phyloP scores from a whole-genome alignment of 1,140 invertebrate genomes.

The Leptinotarsa defecta region DNA sequence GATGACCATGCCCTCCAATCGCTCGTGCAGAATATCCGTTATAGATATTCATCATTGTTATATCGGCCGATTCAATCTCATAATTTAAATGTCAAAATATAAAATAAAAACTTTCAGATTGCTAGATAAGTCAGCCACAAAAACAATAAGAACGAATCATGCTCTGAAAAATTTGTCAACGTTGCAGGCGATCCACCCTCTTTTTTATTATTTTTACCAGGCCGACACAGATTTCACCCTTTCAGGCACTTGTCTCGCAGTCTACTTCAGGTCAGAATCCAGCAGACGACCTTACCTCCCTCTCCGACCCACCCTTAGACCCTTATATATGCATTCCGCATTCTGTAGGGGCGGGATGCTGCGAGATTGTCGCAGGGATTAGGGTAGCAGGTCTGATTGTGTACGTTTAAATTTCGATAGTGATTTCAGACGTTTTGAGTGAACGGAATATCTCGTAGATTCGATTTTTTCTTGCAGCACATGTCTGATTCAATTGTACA shows the following conservation, averaged over 20 bases:
- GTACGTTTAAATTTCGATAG: neutral
- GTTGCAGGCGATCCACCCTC: conserved; percentile 29
- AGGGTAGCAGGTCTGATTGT: neutral
- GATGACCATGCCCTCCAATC: too few relatives aligned
- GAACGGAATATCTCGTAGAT: too few relatives aligned
- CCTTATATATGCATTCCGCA: conserved; percentile 43
- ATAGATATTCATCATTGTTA: too few relatives aligned
- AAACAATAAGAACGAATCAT: too few relatives aligned
- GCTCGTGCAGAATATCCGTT: too few relatives aligned
- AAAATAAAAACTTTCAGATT: too few relatives aligned
- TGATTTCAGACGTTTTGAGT: too few relatives aligned
- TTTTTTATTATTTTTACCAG: conserved; percentile 35
- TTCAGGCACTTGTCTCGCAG: conserved; percentile 48
- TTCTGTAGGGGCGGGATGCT: conserved; percentile 27
- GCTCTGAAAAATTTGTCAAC: neutral
- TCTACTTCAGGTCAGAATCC: conserved; percentile 44
- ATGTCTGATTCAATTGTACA: too few relatives aligned
- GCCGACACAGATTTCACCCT: conserved; percentile 48
- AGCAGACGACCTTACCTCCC: conserved; percentile 39
- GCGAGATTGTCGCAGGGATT: conserved; percentile 1
- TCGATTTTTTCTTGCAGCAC: too few relatives aligned
- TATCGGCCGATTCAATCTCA: too few relatives aligned
- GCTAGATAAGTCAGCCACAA: too few relatives aligned
- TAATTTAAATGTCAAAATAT: too few relatives aligned
- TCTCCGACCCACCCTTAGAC: conserved; percentile 22